Evolutionary conservation across 1,140 invertebrate species (phyloP), one percentile per base, ranked within the genome.

Genomic region (Pogonognathellus flavescens): DNA sequence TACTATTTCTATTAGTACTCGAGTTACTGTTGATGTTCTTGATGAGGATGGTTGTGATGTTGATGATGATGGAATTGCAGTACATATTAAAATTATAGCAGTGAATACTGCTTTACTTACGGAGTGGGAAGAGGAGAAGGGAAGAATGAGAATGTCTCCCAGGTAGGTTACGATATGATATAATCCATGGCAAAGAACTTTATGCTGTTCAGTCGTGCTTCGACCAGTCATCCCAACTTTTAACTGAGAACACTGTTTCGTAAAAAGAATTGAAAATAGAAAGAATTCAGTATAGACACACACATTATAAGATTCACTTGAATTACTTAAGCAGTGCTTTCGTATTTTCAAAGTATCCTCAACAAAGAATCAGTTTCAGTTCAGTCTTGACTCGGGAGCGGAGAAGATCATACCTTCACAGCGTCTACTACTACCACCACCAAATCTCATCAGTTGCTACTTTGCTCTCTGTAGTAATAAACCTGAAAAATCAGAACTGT

Each of bases 171-270:
- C 82, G 53, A 22, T 72, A 57, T 85, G 85, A 86, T 86, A 86
- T 86, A 86, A 86, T 86, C 62, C 85, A 72, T 83, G 85, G 81
- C 85, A 86, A 86, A 86, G 81, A 86, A 83, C 85, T 86, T 86
- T 60, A 57, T 53, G 59, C 70, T 66, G 62, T 18, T 86, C 82
- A 86, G 85, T 86, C 82, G 85, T 62, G 49, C 62, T 84, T 84
- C 62, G 60, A 53, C 83, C n/a, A 31, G 53, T 70, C 83, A 52
- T 72, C 83, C 49, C 13, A 14, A 66, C 62, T 41, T 41, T 41
- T 41, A 41, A 41, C 31, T 41, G 31, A 41, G 31, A 55, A 55
- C 53, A 55, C 53, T 53, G 76, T n/a, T 70, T 49, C 31, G 66
- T 41, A 20, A 18, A 18, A 20, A 66, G 5, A 66, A 22, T 20